These are phyloP conservation scores for Drosophila santomea DNA, from an alignment of 1,140 invertebrate genomes.

Conservation along the genomic window DNA sequence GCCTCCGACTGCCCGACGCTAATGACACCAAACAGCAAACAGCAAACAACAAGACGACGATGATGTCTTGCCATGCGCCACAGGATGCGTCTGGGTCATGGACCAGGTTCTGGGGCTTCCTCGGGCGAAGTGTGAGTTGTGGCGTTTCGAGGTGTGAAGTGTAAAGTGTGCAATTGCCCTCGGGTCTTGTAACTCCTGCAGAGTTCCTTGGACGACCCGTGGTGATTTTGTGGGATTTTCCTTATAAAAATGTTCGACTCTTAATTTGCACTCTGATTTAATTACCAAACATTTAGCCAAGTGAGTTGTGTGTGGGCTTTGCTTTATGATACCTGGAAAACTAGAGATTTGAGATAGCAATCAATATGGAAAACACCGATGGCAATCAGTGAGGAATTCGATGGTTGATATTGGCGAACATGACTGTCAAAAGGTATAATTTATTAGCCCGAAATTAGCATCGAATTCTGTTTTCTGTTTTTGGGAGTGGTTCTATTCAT, in stretches of 20 bases:
- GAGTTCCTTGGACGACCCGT: constrained; percentile 48
- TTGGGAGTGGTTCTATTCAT: constrained; percentile 16
- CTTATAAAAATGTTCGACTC: constrained; percentile 56
- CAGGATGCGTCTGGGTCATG: constrained; percentile 72
- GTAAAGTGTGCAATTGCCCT: constrained; percentile 51
- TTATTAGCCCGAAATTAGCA: constrained; percentile 77
- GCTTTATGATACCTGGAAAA: constrained; percentile 32
- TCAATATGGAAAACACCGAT: constrained; percentile 20
- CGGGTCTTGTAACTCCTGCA: constrained; percentile 51
- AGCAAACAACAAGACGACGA: constrained; percentile 7
- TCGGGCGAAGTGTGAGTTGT: constrained; percentile 16
- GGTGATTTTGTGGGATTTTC: constrained; percentile 76
- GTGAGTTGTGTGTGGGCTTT: constrained; percentile 49
- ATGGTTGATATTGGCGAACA: neutral
- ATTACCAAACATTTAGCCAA: constrained; percentile 61
- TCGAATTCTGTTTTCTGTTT: constrained; percentile 52
- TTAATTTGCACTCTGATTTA: constrained; percentile 66
- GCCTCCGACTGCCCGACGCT: constrained; percentile 62
- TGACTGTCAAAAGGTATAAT: constrained; percentile 71
- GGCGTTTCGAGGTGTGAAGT: constrained; percentile 27
- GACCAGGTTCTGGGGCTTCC: constrained; percentile 19
- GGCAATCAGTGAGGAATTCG: constrained; percentile 3
- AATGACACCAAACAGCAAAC: constrained; percentile 58
- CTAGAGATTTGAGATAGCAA: constrained; percentile 31
- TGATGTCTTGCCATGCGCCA: constrained; percentile 73